Percentiles rank a stretch among this genome's conserved stretches.
These are phyloP conservation scores for Dasypus novemcinctus DNA, from an alignment of 2,113 vertebrate genomes.

Conservation along the genomic window DNA sequence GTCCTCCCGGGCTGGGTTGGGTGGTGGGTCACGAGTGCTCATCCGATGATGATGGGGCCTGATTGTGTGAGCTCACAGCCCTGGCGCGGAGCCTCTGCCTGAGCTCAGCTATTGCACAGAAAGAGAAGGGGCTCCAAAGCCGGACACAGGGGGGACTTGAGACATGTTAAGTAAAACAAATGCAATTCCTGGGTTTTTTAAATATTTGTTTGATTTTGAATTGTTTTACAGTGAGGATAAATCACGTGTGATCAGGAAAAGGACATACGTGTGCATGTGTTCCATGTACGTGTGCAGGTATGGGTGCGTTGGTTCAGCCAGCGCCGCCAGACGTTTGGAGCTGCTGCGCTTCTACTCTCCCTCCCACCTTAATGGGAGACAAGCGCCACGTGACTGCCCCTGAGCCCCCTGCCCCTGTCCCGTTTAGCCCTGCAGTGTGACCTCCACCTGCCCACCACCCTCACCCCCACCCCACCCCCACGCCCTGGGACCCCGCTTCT, in stretches of 20 bases:
- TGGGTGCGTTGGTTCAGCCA: neutral
- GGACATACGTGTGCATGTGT: neutral
- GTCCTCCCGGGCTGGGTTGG: neutral
- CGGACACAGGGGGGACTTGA: neutral
- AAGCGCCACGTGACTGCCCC: neutral
- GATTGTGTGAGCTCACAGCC: too few relatives aligned
- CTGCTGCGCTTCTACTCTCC: neutral
- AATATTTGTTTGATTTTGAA: neutral
- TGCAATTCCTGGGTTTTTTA: neutral
- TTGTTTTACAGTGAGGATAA: neutral
- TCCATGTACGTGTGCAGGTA: neutral
- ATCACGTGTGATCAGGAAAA: neutral
- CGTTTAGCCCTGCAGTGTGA: neutral
- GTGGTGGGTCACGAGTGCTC: accelerated
- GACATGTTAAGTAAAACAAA: accelerated
- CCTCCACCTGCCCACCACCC: too few relatives aligned
- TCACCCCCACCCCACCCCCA: accelerated
- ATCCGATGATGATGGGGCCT: too few relatives aligned
- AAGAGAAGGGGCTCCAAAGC: accelerated
- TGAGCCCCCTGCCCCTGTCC: neutral
- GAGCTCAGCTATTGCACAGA: accelerated
- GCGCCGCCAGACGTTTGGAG: too few relatives aligned
- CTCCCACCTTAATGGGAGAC: neutral
- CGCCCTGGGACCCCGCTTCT: neutral
- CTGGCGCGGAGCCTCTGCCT: too few relatives aligned